Base-by-base conservation (phyloP, 2,797 vertebrate species). In the Rhinichthys osculus region DNA sequence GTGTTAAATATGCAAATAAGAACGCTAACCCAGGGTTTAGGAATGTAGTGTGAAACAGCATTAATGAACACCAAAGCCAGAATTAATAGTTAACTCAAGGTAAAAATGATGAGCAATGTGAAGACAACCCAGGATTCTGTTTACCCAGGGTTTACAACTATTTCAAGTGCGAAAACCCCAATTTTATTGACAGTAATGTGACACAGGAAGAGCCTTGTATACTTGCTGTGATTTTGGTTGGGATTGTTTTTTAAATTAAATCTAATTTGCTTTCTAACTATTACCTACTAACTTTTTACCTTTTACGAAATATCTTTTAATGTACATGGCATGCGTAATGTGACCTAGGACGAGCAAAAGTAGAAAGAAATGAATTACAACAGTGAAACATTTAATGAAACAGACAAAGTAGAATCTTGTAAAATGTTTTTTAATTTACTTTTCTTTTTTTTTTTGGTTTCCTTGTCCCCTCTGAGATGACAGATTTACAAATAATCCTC, bases 371-470 rank as follows among this genome's bases (percentile, higher is more conserved):
- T 14, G 0, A 7, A 16, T 64, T 30, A 66, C 14, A 66, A 80
- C 47, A 50, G 14, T 50, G 47, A 16, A 71, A 87, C 85, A 3
- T 40, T 38, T 7, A 83, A 78, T 82, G 88, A 59, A 89, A 92
- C 89, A 80, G 35, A 85, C 78, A 91, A 84, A 85, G 5, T 69
- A 71, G 66, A 23, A 86, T 94, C 91, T 88, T 96, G 95, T 95
- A 96, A 96, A 96, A 96, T 93, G 92, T 88, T 94, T 94, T 95
- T 94, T 94, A 87, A 90, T 92, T 92, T 92, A 89, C 78, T 85
- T 87, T 87, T 90, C 91, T 89, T 89, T 81, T 44, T 89, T 81
- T 44, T 88, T 70, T 86, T 83, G 82, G 35, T 82, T 90, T 91
- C 87, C 89, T 88, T 88, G 89, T 90, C 86, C 90, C 91, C 88